Evolutionary conservation across 1,140 invertebrate species (phyloP), one percentile per base, ranked within the genome.

Genomic region (Temnothorax nylanderi): DNA sequence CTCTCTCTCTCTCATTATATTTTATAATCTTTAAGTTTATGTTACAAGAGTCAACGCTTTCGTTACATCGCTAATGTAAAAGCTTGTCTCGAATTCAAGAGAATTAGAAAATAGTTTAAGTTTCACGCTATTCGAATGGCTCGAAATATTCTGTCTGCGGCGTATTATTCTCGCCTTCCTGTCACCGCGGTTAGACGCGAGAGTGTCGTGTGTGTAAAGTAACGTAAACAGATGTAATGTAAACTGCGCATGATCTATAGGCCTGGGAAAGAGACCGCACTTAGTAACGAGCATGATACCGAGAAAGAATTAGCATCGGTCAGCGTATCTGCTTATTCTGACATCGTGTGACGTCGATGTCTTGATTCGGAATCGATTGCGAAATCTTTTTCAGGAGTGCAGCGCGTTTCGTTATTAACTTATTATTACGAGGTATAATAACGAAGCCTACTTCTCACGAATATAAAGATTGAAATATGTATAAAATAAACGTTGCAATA

Each of bases 151-250:
- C 11, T 87, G 85, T 89, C 76, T 65, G 58, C 71, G 64, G 7
- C 26, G 65, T 82, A 90, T 90, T 85, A 85, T 87, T 90, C 65
- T 69, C 10, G 32, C 60, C 74, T 54, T 64, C 47, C 67, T 76
- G 56, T 90, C 88, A 49, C 80, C 75, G 69, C 49, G 71, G 37
- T 26, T 32, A 78, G 54, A 51, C 34, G n/a, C 78, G n/a, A 74
- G 75, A 87, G 67, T 56, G 74, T 81, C 78, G 85, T 67, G 44
- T 88, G 87, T 65, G 18, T 88, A 88, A 91, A 90, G 78, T 92
- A 93, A 91, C 67, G 87, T 93, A 93, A 93, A 93, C 91, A 92
- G 62, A 84, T 67, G 56, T 86, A 90, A 72, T 51, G 58, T 90
- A 90, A 90, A 90, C 89, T 37, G 67, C 41, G 13, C 54, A 10